These are phyloP conservation scores for Sebastiscus tertius DNA, from an alignment of 2,797 vertebrate species.

Conservation along the genomic window DNA sequence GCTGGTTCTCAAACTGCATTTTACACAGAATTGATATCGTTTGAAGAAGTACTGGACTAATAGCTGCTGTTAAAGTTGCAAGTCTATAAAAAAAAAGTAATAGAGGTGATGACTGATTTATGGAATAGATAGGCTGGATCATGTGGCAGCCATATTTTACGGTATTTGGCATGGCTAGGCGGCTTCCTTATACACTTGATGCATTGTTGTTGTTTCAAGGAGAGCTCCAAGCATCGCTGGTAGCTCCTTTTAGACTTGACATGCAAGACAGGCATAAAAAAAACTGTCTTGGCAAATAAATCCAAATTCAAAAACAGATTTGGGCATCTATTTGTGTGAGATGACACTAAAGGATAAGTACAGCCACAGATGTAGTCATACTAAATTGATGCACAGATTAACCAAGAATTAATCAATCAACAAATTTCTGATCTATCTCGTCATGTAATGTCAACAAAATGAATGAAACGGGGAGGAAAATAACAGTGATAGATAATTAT, in stretches of 20 bases:
- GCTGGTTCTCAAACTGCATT: background rate
- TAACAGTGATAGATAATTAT: background rate
- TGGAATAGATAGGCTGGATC: slow-evolving; percentile 9
- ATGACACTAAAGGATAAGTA: background rate
- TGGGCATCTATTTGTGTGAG: background rate
- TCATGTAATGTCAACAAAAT: background rate
- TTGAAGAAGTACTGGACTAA: background rate
- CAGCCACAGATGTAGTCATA: background rate
- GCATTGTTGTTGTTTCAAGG: background rate
- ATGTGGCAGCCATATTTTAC: background rate
- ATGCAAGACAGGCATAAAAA: background rate
- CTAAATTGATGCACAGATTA: background rate
- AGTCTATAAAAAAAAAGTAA: background rate
- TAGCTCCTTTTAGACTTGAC: background rate
- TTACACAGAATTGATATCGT: background rate
- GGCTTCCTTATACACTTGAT: background rate
- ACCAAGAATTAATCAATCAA: background rate
- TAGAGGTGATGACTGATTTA: slow-evolving; percentile 7
- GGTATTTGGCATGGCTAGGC: background rate
- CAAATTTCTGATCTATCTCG: background rate
- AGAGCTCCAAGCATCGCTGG: background rate
- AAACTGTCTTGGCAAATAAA: background rate
- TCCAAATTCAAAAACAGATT: background rate
- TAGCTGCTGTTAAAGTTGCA: background rate
- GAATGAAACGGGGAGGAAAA: background rate